Evolutionary conservation across 2,888 invertebrate genomes (phyloP).

Genomic region (Xylophagus ater): DNA sequence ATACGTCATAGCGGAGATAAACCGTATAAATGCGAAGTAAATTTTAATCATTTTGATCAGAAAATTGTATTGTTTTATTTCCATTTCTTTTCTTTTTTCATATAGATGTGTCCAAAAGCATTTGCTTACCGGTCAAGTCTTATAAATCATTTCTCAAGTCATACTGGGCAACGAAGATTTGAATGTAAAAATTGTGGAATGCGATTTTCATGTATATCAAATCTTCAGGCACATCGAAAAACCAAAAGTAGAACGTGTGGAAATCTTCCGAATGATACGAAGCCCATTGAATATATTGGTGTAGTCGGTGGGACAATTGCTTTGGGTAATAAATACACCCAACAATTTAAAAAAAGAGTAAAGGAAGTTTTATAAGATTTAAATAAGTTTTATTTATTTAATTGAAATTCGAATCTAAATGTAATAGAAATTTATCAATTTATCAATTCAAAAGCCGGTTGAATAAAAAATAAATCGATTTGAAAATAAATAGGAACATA

Average conservation of each 20-base stretch:
- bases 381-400: too few relatives aligned
- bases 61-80: constrained; percentile 29
- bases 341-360: too few relatives aligned
- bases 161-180: constrained; percentile 42
- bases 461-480: too few relatives aligned
- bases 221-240: constrained; percentile 41
- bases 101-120: constrained; percentile 35
- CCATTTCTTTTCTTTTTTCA: constrained; percentile 17
- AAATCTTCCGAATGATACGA: constrained; percentile 31
- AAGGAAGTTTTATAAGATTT: too few relatives aligned
- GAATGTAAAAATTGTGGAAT: constrained; percentile 42
- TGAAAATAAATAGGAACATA: too few relatives aligned
- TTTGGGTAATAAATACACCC: too few relatives aligned
- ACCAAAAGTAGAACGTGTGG: constrained; percentile 41
- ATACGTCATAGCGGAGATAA: constrained; percentile 41
- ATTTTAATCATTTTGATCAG: constrained; percentile 15
- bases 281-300: constrained; percentile 34
- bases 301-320: too few relatives aligned
- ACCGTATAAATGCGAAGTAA: constrained; percentile 42
- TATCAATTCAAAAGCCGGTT: too few relatives aligned
- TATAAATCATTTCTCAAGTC: constrained; percentile 41
- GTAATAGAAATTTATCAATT: too few relatives aligned
- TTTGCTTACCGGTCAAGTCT: constrained; percentile 43
- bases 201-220: constrained; percentile 43
- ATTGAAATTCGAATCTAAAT: too few relatives aligned